These are phyloP conservation scores for Chaetodon trifascialis DNA, from an alignment of 2,113 vertebrate genomes.

Conservation along the genomic window DNA sequence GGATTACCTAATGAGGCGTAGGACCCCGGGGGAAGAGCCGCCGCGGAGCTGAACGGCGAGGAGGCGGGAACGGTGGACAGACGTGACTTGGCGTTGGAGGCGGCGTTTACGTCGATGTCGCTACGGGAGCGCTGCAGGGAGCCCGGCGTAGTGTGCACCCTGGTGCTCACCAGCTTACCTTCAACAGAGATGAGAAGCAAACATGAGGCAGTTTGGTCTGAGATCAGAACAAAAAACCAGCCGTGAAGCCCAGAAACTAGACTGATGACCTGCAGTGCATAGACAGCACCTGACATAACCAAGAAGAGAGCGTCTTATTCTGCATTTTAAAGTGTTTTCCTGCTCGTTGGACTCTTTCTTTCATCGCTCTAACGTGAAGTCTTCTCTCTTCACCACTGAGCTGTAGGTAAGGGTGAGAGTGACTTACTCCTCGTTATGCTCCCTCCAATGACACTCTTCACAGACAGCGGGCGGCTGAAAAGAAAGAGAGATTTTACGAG, in stretches of 20 bases:
- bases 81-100: constrained; percentile 95
- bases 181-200: constrained; percentile 32
- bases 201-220: background rate
- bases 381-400: background rate
- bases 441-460: constrained; percentile 94
- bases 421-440: constrained; percentile 92
- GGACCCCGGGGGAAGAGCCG: constrained; percentile 96
- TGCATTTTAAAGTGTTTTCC: background rate
- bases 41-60: constrained; percentile 92
- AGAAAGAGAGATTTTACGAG: constrained; percentile 2
- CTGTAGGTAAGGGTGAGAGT: background rate
- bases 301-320: background rate
- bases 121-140: constrained; percentile 97
- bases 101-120: constrained; percentile 97
- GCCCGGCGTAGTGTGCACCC: constrained; percentile 88
- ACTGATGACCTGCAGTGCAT: too few species aligned
- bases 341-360: background rate
- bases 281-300: background rate
- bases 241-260: too few species aligned
- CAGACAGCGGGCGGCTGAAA: constrained; percentile 91
- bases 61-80: constrained; percentile 88
- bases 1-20: constrained; percentile 96
- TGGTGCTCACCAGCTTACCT: constrained; percentile 91
- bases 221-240: background rate
- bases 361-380: background rate